Percentiles rank a stretch among this genome's conserved stretches.
Conservation (phyloP, 1,140 invertebrate species). For the Diorhabda carinulata region DNA sequence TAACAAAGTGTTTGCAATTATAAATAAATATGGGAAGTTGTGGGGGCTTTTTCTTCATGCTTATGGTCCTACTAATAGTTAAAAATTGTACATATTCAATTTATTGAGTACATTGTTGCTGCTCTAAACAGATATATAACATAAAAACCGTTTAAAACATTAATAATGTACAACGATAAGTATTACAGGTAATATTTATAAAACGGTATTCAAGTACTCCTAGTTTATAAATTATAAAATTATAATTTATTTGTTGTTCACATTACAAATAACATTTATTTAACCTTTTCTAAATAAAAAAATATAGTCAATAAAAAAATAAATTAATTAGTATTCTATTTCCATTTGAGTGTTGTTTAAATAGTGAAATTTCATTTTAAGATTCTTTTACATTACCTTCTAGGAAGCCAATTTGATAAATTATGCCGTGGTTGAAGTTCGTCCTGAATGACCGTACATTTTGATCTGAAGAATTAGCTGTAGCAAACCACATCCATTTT, state of each 20-base stretch:
- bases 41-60: no score
- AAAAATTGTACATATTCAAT: constrained; percentile 11
- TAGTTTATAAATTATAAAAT: background rate
- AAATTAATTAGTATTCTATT: background rate
- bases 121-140: constrained; percentile 14
- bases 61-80: background rate
- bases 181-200: constrained; percentile 1
- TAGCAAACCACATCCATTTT: no score
- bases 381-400: no score
- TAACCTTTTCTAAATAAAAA: background rate
- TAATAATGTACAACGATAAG: constrained; percentile 14
- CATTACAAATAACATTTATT: background rate
- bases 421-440: no score
- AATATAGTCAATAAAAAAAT: background rate
- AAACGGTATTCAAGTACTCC: background rate
- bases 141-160: constrained; percentile 16
- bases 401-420: no score
- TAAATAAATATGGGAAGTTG: background rate
- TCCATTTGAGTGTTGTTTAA: background rate
- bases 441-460: no score
- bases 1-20: background rate
- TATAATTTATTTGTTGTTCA: background rate
- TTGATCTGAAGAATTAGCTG: no score
- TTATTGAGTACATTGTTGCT: constrained; percentile 13
- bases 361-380: background rate